A percentile compares a stretch with the other conserved stretches of the same genome.
phyloP scores from a whole-genome alignment of 1,140 invertebrate species.

The Zaprionus kolodkinae region DNA sequence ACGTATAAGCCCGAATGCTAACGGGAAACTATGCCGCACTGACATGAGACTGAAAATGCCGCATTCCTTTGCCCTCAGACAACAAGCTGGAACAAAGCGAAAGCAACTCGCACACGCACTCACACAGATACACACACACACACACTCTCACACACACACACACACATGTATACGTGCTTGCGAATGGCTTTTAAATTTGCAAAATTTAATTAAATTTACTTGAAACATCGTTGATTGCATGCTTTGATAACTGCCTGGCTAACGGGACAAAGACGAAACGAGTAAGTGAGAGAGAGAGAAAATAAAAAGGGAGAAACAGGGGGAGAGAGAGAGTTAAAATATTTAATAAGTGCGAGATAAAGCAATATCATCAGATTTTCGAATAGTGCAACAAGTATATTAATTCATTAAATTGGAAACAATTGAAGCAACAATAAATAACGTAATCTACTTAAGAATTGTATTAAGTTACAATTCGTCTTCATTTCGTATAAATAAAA shows the following conservation, averaged over 20 bases:
- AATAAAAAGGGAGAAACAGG: no score
- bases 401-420: constrained; percentile 6
- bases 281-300: not conserved
- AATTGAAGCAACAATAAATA: not conserved
- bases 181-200: constrained; percentile 43
- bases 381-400: constrained; percentile 28
- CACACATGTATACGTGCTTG: constrained; percentile 3
- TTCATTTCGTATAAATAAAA: no score
- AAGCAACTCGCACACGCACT: constrained; percentile 24
- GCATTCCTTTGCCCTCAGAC: constrained; percentile 51
- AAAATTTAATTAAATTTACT: constrained; percentile 63
- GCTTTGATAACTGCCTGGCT: constrained; percentile 46
- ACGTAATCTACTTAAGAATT: not conserved
- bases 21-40: constrained; percentile 38
- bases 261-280: not conserved
- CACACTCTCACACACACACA: not conserved
- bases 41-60: constrained; percentile 37
- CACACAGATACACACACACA: constrained; percentile 3
- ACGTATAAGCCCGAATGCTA: constrained; percentile 13
- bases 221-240: constrained; percentile 35
- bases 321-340: constrained; percentile 17
- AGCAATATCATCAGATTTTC: constrained; percentile 18
- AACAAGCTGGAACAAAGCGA: constrained; percentile 46
- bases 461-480: not conserved
- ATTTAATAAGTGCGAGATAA: constrained; percentile 38